These are phyloP conservation scores for Pampus argenteus DNA, from an alignment of 2,797 vertebrate genomes.

Conservation along the genomic window DNA sequence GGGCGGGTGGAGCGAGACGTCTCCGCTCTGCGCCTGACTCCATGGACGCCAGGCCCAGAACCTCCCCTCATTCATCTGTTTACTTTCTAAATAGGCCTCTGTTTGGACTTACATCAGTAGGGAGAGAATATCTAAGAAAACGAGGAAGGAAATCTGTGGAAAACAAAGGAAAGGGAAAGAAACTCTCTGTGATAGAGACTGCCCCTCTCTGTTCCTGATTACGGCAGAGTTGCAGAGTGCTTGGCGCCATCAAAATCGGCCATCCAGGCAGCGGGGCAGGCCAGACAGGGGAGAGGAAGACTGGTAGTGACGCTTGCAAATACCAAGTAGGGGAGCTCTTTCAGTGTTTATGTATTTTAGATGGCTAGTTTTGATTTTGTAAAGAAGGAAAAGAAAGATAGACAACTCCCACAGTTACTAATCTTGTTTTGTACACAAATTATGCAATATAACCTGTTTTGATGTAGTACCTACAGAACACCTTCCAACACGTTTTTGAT, in stretches of 20 bases:
- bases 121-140: constrained; percentile 89
- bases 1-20: constrained; percentile 77
- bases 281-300: constrained; percentile 83
- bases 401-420: constrained; percentile 63
- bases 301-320: constrained; percentile 80
- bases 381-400: constrained; percentile 74
- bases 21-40: constrained; percentile 74
- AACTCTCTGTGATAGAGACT: constrained; percentile 86
- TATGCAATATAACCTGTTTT: constrained; percentile 56
- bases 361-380: constrained; percentile 82
- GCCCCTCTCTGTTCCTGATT: constrained; percentile 86
- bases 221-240: constrained; percentile 77
- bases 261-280: constrained; percentile 81
- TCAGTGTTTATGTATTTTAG: constrained; percentile 84
- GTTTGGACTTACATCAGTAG: constrained; percentile 89
- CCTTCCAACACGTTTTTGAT: constrained; percentile 19
- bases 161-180: constrained; percentile 91
- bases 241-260: constrained; percentile 87
- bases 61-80: constrained; percentile 87
- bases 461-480: constrained; percentile 15
- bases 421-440: constrained; percentile 67
- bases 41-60: constrained; percentile 72
- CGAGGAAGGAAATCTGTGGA: constrained; percentile 89
- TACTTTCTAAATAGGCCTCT: constrained; percentile 89
- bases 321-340: constrained; percentile 73